Evolutionary conservation across 2,888 invertebrate genomes (phyloP).

Genomic region (Odontothrips loti): DNA sequence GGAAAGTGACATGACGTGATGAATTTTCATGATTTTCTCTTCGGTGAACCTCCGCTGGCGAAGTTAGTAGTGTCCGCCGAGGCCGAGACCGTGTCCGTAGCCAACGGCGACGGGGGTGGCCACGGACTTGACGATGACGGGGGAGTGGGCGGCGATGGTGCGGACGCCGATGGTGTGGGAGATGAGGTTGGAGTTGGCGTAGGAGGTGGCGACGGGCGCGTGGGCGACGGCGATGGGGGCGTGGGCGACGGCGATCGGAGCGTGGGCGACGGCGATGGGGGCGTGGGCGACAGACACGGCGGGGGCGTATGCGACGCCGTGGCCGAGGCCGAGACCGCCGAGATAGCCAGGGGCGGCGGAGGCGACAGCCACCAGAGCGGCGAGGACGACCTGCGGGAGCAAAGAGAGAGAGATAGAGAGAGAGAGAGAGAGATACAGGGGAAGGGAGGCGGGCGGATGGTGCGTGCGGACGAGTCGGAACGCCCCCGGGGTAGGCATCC

Average conservation of each 20-base stretch:
- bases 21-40: neutral
- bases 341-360: conserved; percentile 11
- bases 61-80: neutral
- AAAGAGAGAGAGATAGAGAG: too few species aligned
- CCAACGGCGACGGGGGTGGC: neutral
- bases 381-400: conserved; percentile 8
- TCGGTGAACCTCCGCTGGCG: neutral
- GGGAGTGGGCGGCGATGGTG: neutral
- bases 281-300: neutral
- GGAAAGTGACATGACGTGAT: neutral
- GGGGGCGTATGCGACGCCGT: neutral
- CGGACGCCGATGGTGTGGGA: neutral
- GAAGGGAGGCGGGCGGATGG: too few species aligned
- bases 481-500: too few species aligned
- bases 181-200: conserved; percentile 24
- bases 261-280: neutral
- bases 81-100: neutral
- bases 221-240: conserved; percentile 17
- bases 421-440: too few species aligned
- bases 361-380: neutral
- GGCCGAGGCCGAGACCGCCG: neutral
- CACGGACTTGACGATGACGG: neutral
- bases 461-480: too few species aligned
- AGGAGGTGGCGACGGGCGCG: conserved; percentile 19
- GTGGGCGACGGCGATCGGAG: conserved; percentile 10